These are phyloP conservation scores for Phenganax stokvisi DNA, from an alignment of 92 coral and sea anemone genomes.

Conservation along the genomic window DNA sequence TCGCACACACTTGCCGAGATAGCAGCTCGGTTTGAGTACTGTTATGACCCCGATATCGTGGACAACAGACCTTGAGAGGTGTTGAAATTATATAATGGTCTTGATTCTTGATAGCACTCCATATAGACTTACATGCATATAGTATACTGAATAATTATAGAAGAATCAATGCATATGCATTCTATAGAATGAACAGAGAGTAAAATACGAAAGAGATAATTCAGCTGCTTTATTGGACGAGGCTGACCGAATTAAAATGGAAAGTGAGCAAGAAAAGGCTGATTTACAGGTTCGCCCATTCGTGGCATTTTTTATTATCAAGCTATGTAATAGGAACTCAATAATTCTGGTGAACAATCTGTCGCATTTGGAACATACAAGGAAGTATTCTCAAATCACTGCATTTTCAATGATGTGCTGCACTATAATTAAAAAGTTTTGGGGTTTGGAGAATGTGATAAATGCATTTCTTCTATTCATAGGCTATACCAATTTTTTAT, in stretches of 20 bases:
- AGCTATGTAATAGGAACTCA: too few relatives aligned
- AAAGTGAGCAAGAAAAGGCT: conserved; percentile 94
- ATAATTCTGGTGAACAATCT: background rate
- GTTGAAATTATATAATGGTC: too few relatives aligned
- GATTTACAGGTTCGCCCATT: conserved; percentile 71
- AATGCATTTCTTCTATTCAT: background rate
- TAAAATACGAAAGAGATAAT: conserved; percentile 81
- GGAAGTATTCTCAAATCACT: background rate
- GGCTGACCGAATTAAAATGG: conserved; percentile 88
- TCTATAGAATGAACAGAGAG: conserved; percentile 84
- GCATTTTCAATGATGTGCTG: background rate
- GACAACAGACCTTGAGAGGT: too few relatives aligned
- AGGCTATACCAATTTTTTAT: background rate
- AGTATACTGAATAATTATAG: too few relatives aligned
- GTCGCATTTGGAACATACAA: too few relatives aligned
- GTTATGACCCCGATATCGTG: too few relatives aligned
- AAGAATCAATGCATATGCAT: background rate
- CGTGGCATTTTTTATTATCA: background rate
- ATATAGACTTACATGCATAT: too few relatives aligned
- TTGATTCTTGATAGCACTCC: too few relatives aligned
- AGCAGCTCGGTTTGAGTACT: too few relatives aligned
- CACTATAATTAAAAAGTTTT: too few relatives aligned
- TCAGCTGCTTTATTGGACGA: conserved; percentile 88
- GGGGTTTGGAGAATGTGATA: too few relatives aligned
- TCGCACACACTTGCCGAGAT: too few relatives aligned